Evolutionary conservation across 2,888 invertebrate genomes (phyloP).

Genomic region (Drosophila setosimentum): DNA sequence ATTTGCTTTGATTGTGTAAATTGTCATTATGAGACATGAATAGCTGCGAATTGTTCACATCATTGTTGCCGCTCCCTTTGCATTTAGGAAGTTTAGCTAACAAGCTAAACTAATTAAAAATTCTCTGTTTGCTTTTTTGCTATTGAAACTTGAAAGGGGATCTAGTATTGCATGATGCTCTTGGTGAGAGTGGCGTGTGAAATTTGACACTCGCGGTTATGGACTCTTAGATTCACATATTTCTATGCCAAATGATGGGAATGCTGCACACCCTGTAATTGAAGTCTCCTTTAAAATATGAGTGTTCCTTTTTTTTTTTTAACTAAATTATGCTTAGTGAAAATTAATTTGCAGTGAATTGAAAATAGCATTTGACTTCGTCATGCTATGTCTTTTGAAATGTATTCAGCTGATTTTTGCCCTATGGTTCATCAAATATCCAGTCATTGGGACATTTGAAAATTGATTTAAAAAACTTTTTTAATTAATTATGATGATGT

Average conservation of each 20-base stretch:
- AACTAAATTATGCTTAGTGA: neutral
- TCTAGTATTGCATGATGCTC: neutral
- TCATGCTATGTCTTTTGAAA: constrained; percentile 23
- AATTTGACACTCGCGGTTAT: constrained; percentile 4
- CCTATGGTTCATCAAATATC: constrained; percentile 69
- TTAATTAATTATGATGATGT: constrained; percentile 81
- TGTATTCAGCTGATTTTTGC: constrained; percentile 39
- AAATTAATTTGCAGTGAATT: constrained; percentile 11
- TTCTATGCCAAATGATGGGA: neutral
- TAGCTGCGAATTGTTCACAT: constrained; percentile 4
- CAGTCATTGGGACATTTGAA: constrained; percentile 72
- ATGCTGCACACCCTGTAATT: neutral
- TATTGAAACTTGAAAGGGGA: constrained; percentile 10
- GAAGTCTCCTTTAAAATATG: neutral
- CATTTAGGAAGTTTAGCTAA: constrained; percentile 7
- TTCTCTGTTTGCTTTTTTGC: constrained; percentile 28
- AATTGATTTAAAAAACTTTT: constrained; percentile 81
- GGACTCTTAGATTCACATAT: neutral
- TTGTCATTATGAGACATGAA: constrained; percentile 28
- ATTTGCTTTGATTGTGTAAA: constrained; percentile 27
- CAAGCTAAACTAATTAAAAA: constrained; percentile 55
- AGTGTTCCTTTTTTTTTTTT: neutral
- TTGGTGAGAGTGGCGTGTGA: neutral
- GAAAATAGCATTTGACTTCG: constrained; percentile 11
- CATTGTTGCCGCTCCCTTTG: neutral